Conservation (phyloP, 2,888 invertebrate species). For the Trichacis sp. region DNA sequence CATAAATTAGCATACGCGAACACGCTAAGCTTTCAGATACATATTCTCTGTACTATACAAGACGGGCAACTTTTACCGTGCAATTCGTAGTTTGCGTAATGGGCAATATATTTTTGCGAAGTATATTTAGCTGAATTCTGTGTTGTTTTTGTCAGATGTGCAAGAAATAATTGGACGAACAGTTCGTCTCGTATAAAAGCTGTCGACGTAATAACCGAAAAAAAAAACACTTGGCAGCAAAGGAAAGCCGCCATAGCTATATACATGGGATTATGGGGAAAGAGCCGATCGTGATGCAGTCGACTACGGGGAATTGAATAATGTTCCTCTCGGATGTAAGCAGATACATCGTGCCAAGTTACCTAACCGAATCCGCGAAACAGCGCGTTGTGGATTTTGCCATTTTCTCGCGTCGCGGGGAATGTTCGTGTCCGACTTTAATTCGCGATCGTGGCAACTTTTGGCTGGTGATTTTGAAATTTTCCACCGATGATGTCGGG, state of each 20-base stretch:
- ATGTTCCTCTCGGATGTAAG: constrained; percentile 47
- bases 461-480: not conserved
- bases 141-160: not conserved
- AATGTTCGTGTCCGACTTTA: too few species aligned
- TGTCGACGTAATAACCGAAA: not conserved
- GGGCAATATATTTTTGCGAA: not conserved
- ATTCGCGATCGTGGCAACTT: not conserved
- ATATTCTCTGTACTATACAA: constrained; percentile 41
- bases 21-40: constrained; percentile 48
- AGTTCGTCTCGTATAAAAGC: not conserved
- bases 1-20: constrained; percentile 53
- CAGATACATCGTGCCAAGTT: constrained; percentile 11
- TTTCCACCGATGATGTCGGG: not conserved
- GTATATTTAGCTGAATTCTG: not conserved
- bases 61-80: constrained; percentile 43
- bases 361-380: too few species aligned
- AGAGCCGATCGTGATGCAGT: constrained; percentile 44
- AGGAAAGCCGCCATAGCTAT: constrained; percentile 41
- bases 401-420: too few species aligned
- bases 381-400: too few species aligned
- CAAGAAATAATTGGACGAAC: constrained; percentile 2
- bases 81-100: not conserved
- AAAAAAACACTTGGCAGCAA: constrained; percentile 31
- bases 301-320: constrained; percentile 47
- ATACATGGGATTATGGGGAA: constrained; percentile 39